Conservation (phyloP, 1,140 invertebrate species). For the Penaeus indicus region DNA sequence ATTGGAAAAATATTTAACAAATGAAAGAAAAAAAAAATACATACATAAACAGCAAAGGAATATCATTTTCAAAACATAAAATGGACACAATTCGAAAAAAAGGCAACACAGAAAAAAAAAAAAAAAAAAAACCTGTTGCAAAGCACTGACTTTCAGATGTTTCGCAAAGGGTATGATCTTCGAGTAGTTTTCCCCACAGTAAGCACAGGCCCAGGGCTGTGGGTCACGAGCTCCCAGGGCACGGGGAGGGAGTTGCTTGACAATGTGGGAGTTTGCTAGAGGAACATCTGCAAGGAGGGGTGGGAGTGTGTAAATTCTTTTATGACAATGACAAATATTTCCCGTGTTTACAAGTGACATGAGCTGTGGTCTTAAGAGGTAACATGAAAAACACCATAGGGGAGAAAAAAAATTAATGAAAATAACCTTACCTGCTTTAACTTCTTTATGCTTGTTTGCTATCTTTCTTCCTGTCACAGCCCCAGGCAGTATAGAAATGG, state of each 20-base stretch:
- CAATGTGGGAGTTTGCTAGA: conserved; percentile 40
- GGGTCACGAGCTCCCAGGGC: conserved; percentile 40
- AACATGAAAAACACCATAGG: no score
- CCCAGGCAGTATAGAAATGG: no score
- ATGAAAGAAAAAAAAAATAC: no score
- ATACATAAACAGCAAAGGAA: no score
- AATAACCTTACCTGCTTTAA: conserved; percentile 17
- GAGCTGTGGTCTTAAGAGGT: no score
- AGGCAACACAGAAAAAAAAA: no score
- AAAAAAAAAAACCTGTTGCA: no score
- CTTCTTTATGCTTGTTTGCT: conserved; percentile 7
- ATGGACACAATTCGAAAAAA: no score
- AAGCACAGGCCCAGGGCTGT: conserved; percentile 41
- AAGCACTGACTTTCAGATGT: conserved; percentile 25
- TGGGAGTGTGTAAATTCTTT: neutral
- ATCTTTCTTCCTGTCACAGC: neutral
- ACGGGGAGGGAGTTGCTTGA: conserved; percentile 45
- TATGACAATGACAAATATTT: neutral
- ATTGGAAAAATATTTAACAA: no score
- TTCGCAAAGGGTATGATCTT: conserved; percentile 24
- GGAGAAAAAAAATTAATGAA: neutral
- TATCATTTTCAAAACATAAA: no score
- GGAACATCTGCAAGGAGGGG: conserved; percentile 20
- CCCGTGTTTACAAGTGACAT: no score
- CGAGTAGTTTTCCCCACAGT: conserved; percentile 28